Conservation (phyloP, 2,797 vertebrate species). For the Setipinna tenuifilis region DNA sequence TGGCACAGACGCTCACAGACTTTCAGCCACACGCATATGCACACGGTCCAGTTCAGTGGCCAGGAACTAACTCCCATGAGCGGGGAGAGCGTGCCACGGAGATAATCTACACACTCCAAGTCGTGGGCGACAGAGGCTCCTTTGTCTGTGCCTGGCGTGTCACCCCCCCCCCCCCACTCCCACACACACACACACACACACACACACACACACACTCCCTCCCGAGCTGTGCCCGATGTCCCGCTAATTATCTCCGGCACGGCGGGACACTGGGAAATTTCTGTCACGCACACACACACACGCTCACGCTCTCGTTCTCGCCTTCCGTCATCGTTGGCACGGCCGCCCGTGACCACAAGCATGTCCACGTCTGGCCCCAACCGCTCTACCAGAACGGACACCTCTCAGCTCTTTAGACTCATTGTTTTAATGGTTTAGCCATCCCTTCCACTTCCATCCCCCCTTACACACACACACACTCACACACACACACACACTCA, state of each 20-base stretch:
- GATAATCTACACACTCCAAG: not conserved
- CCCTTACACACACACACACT: not conserved
- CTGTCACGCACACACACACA: not conserved
- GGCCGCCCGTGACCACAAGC: not conserved
- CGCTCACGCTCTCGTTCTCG: no score
- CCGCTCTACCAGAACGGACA: conserved; percentile 36
- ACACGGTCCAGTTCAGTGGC: not conserved
- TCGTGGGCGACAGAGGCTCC: not conserved
- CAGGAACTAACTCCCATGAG: not conserved
- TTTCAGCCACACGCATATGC: not conserved
- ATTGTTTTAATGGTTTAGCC: conserved; percentile 49
- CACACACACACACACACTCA: not conserved
- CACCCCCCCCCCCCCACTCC: not conserved
- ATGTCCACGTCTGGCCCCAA: not conserved
- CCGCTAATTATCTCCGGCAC: conserved; percentile 2
- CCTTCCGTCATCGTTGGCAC: not conserved
- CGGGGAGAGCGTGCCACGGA: no score
- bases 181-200: no score
- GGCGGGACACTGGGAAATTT: not conserved
- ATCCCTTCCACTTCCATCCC: not conserved
- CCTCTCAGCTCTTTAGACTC: conserved; percentile 41
- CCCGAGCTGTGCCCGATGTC: not conserved
- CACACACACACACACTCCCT: no score
- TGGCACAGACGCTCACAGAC: not conserved
- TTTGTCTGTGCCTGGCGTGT: not conserved